A percentile compares a stretch with the other conserved stretches of the same genome.
Evolutionary conservation across 1,140 invertebrate genomes (phyloP).

Genomic region (Drosophila elegans): DNA sequence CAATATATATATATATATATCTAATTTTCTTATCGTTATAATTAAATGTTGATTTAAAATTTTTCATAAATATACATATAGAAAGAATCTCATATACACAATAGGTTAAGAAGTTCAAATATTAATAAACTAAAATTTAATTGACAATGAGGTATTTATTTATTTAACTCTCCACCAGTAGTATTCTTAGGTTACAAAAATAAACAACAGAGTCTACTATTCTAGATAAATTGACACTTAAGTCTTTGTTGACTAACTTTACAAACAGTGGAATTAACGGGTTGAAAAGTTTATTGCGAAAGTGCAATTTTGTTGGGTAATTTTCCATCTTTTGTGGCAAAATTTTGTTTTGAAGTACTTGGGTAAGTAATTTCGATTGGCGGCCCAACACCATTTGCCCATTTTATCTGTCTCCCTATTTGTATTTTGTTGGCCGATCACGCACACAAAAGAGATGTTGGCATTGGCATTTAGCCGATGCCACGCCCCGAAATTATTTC

Average conservation of each 20-base stretch:
- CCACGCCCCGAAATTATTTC: slow-evolving; percentile 51
- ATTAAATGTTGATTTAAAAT: too few relatives aligned
- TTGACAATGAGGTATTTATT: too few relatives aligned
- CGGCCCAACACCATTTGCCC: background rate
- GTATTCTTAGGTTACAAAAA: background rate
- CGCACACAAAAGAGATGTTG: slow-evolving; percentile 17
- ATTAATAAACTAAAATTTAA: too few relatives aligned
- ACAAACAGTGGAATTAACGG: slow-evolving; percentile 1
- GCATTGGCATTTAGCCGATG: slow-evolving; percentile 34
- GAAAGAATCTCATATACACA: too few relatives aligned
- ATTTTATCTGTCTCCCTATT: slow-evolving; percentile 9
- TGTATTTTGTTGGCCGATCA: slow-evolving; percentile 10
- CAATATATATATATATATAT: too few relatives aligned
- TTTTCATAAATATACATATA: too few relatives aligned
- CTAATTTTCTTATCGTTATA: too few relatives aligned
- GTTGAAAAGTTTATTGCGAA: background rate
- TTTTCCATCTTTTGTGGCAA: slow-evolving; percentile 4
- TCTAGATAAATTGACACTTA: background rate
- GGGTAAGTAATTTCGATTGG: slow-evolving; percentile 6
- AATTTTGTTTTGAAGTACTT: slow-evolving; percentile 11
- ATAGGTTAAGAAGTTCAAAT: too few relatives aligned
- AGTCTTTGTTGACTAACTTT: background rate
- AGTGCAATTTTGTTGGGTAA: slow-evolving; percentile 4
- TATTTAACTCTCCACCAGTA: too few relatives aligned
- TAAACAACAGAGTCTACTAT: background rate